These are phyloP conservation scores for Eublepharis macularius DNA, from an alignment of 2,113 vertebrate species.

Conservation along the genomic window DNA sequence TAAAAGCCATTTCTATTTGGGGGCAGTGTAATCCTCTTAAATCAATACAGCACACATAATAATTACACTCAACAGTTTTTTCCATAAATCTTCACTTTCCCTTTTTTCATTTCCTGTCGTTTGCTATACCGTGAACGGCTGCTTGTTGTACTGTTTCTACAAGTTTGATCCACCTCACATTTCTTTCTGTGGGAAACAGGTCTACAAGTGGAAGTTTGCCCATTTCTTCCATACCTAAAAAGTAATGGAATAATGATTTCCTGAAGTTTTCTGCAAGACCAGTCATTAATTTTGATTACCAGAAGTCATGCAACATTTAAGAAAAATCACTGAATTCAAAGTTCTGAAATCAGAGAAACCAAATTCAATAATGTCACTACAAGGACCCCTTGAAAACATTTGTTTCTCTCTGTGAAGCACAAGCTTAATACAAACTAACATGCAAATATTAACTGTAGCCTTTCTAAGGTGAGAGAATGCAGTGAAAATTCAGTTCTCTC, in stretches of 20 bases:
- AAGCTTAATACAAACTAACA: not conserved
- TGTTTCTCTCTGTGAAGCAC: not conserved
- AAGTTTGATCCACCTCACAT: constrained; percentile 22
- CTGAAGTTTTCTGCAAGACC: not conserved
- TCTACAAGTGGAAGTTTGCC: not conserved
- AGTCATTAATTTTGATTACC: not conserved
- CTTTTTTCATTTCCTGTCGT: constrained; percentile 64
- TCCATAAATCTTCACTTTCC: constrained; percentile 68
- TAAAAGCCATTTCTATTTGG: constrained; percentile 74
- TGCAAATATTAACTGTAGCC: not conserved
- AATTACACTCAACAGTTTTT: constrained; percentile 66
- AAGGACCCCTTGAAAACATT: not conserved
- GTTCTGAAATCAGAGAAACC: not conserved
- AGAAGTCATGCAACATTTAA: not conserved
- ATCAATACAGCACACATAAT: constrained; percentile 71
- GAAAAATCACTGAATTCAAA: not conserved
- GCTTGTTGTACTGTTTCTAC: constrained; percentile 49
- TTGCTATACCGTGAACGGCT: constrained; percentile 64
- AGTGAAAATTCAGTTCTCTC: not conserved
- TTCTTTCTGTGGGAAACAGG: constrained; percentile 5
- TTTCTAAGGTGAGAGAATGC: not conserved
- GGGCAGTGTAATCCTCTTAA: constrained; percentile 69
- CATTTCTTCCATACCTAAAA: not conserved
- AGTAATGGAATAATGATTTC: not conserved
- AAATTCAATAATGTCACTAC: too few species aligned